These are phyloP conservation scores for Listronotus oregonensis DNA, from an alignment of 1,140 invertebrate genomes.

Conservation along the genomic window DNA sequence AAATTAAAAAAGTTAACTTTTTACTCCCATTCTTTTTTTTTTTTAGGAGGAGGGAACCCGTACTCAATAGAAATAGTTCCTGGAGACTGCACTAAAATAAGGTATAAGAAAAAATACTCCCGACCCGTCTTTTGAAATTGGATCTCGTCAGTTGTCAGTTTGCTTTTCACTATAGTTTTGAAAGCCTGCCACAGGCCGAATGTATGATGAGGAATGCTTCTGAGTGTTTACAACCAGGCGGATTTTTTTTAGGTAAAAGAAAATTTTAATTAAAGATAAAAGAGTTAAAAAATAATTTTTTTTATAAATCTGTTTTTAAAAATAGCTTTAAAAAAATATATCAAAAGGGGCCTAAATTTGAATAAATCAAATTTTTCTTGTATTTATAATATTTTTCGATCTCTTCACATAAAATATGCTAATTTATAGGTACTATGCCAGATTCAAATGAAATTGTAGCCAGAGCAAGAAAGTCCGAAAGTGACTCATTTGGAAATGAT, in stretches of 20 bases:
- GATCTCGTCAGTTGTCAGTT: constrained; percentile 97
- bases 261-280: background rate
- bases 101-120: constrained; percentile 72
- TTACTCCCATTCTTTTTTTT: background rate
- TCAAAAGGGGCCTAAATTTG: too few species aligned
- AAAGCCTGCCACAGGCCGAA: constrained; percentile 87
- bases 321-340: too few species aligned
- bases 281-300: too few species aligned
- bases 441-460: constrained; percentile 89
- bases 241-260: constrained; percentile 86
- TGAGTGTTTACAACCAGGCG: constrained; percentile 84
- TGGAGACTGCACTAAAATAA: constrained; percentile 88
- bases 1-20: too few species aligned
- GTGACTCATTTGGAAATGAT: constrained; percentile 82
- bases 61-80: constrained; percentile 91
- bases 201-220: constrained; percentile 92
- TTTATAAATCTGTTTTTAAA: too few species aligned
- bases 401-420: too few species aligned
- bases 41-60: constrained; percentile 41
- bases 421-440: constrained; percentile 94
- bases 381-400: too few species aligned
- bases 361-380: too few species aligned
- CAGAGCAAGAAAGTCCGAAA: constrained; percentile 60
- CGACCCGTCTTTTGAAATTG: constrained; percentile 76
- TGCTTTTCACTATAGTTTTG: constrained; percentile 96